Base-by-base conservation (phyloP, 1,140 invertebrate species). In the Dinothrombium tinctorium region DNA sequence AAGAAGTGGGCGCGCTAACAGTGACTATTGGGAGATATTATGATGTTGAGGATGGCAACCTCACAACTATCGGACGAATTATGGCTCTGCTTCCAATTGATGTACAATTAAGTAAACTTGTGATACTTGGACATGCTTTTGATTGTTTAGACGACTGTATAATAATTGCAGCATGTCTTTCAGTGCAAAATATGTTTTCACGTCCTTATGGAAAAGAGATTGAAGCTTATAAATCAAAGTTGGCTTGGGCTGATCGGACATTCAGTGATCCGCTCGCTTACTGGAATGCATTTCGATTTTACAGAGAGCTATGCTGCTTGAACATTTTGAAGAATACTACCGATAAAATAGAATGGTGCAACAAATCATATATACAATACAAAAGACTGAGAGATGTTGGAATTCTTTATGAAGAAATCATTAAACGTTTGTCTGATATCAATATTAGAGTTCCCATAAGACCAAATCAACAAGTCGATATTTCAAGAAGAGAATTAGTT, bases 61-160 rank as follows among this genome's bases (percentile, higher is more conserved):
- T 95, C 11, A 94, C 84, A 0, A 75, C 73, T 55, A 60, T 94
- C 44, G 90, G 90, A 1, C 61, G 60, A 22, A 64, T 94, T 0
- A 77, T 92, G 70, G 71, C 76, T 0, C 56, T 57, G 33, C 58
- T 95, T 26, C 87, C 87, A 0, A 50, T 94, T 0, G 77, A 89
- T 53, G 71, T 86, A 11, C 66, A 68, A 31, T 53, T 87, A 4
- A 68, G 76, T 9, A 86, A 87, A 53, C 59, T 95, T 0, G 78
- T 96, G 28, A 61, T 84, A 29, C 58, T 94, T 0, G 87, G 87
- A 2, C 71, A 86, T 55, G 69, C 80, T 12, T 92, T 81, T 53
- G 79, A 76, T 41, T 67, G 80, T 26, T 55, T 92, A 0, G 69
- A 79, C 21, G 84, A 90, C 46, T 62, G 72, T 8, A 69, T 94